Conservation (phyloP, 2,797 vertebrate species). For the Lepus townsendii region DNA sequence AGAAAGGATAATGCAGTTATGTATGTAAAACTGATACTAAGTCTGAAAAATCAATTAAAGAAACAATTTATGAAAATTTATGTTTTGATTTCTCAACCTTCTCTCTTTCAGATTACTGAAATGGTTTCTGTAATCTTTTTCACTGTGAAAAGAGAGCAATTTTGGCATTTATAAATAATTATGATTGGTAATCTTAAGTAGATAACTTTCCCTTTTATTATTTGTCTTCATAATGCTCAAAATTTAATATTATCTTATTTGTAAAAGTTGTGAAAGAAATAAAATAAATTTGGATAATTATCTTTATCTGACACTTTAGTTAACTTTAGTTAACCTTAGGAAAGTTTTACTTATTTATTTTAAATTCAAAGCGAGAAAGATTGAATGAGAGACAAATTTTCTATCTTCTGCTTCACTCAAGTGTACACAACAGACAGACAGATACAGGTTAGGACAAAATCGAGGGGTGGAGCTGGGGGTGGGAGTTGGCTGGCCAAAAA, state of each 20-base stretch:
- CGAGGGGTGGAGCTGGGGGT: too few relatives aligned
- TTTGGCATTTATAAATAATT: neutral
- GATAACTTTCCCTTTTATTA: neutral
- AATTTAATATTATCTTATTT: neutral
- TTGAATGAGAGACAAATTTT: too few relatives aligned
- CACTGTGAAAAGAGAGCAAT: neutral
- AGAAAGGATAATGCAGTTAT: neutral
- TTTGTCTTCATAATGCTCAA: constrained; percentile 3
- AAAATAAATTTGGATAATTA: neutral
- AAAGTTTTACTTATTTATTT: too few relatives aligned
- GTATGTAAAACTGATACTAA: neutral
- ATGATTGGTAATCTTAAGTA: neutral
- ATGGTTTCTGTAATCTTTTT: neutral
- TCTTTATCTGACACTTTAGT: neutral
- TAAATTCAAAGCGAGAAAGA: too few relatives aligned
- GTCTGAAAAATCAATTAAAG: neutral
- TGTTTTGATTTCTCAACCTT: neutral
- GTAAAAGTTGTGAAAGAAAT: constrained; percentile 21
- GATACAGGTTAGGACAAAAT: too few relatives aligned
- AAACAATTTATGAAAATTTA: neutral
- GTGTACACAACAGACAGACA: too few relatives aligned
- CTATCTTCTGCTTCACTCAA: too few relatives aligned
- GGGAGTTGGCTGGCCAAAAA: too few relatives aligned
- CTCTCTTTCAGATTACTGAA: neutral
- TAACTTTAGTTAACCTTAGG: neutral